phyloP scores from a whole-genome alignment of 2,888 invertebrate species.

The Linyphia triangularis region DNA sequence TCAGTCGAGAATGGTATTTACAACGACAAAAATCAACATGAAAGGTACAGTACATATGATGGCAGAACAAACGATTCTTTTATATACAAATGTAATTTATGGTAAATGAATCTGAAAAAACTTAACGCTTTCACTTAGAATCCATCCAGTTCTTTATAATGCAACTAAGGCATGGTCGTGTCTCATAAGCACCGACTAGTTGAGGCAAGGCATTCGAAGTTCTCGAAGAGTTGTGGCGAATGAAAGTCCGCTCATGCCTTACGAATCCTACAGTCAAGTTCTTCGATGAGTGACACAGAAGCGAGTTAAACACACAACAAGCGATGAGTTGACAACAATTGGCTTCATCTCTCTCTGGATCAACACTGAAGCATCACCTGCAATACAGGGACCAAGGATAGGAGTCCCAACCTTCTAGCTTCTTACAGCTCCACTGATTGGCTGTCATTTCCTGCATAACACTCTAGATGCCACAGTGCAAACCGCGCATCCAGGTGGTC shows the following conservation, averaged over 20 bases:
- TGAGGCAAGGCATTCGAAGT: slow-evolving; percentile 66
- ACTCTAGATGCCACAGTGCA: neutral
- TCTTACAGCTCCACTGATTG: neutral
- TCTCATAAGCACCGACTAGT: slow-evolving; percentile 73
- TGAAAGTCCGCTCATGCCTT: slow-evolving; percentile 25
- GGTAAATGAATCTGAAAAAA: slow-evolving; percentile 70
- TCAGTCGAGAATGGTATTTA: slow-evolving; percentile 57
- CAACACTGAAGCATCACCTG: neutral
- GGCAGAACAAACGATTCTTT: slow-evolving; percentile 63
- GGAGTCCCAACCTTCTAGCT: neutral
- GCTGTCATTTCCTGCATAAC: neutral
- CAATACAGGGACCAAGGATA: neutral
- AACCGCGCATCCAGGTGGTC: slow-evolving; percentile 14
- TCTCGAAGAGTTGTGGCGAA: slow-evolving; percentile 27
- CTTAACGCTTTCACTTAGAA: slow-evolving; percentile 50
- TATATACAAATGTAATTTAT: slow-evolving; percentile 65
- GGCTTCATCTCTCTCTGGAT: neutral
- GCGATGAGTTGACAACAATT: slow-evolving; percentile 52
- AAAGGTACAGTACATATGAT: slow-evolving; percentile 63
- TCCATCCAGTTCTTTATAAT: slow-evolving; percentile 33
- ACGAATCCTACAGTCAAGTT: slow-evolving; percentile 43
- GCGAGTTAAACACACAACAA: slow-evolving; percentile 53
- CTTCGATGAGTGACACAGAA: slow-evolving; percentile 44
- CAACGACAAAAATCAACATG: slow-evolving; percentile 68
- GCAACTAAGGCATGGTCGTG: slow-evolving; percentile 67